Evolutionary conservation across 1,140 invertebrate species (phyloP), one percentile per base, ranked within the genome.

Genomic region (Copidosoma floridanum): DNA sequence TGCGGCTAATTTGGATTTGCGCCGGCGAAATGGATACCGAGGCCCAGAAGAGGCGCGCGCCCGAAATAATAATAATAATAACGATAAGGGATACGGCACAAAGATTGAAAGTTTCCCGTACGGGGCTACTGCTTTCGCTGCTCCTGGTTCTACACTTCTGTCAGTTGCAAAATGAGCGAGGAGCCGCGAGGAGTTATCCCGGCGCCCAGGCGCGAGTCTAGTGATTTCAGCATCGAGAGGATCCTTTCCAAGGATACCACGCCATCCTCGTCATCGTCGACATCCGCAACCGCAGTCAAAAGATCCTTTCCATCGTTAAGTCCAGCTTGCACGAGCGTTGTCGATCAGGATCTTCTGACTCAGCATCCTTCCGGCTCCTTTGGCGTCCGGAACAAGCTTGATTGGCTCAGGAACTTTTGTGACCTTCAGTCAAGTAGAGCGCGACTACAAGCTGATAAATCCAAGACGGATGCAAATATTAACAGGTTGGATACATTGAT

Each of bases 1-100:
- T 73, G 77, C 77, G 75, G 70, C 60, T 77, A 79, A 79, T 79
- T 77, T 72, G 71, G 68, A 68, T 69, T 68, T 63, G 46, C 59
- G 6, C 29, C 52, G 55, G 58, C 54, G 64, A 71, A 77, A 73
- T 73, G 54, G 65, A 73, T 71, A 66, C 59, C 32, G 16, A 26
- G 43, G 63, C 61, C 58, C 62, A 16, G 20, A 65, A 69, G 61
- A 61, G 65, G 63, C 48, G 47, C 38, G 46, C 43, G n/a, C 43
- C 44, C 57, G 18, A 59, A 41, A 29, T 12, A 24, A 18, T 16
- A 23, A 21, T 5, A 52, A 43, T 35, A 52, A 44, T n/a, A n/a
- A n/a, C n/a, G n/a, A n/a, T n/a, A n/a, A n/a, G n/a, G n/a, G n/a
- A n/a, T n/a, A n/a, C n/a, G n/a, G n/a, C n/a, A n/a, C n/a, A n/a